These are phyloP conservation scores for Amblyraja radiata DNA, from an alignment of 2,797 vertebrate species.

Conservation along the genomic window DNA sequence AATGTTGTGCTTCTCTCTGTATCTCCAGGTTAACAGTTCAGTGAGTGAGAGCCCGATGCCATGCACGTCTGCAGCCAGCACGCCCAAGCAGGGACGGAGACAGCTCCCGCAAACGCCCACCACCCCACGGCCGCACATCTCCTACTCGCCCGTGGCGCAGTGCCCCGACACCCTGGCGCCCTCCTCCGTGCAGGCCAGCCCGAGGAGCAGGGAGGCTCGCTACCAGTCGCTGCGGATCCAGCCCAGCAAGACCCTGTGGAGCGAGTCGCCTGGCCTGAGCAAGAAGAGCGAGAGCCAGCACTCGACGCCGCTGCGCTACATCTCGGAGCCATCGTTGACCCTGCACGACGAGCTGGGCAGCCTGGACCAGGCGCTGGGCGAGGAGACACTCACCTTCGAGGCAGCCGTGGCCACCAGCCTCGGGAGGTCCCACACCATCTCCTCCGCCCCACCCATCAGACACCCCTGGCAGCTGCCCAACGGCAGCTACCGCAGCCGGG, in stretches of 20 bases:
- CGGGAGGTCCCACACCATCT: constrained; percentile 82
- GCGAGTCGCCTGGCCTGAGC: constrained; percentile 58
- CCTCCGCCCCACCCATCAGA: constrained; percentile 81
- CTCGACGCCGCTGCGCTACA: constrained; percentile 84
- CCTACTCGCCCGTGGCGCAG: constrained; percentile 81
- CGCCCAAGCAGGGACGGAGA: constrained; percentile 75
- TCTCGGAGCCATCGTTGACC: constrained; percentile 90
- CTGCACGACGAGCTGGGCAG: constrained; percentile 73
- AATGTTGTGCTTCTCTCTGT: too few relatives aligned
- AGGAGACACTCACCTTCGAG: constrained; percentile 90
- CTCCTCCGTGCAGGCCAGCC: constrained; percentile 56
- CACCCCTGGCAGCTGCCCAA: constrained; percentile 97
- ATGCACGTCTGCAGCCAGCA: constrained; percentile 74
- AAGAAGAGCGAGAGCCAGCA: constrained; percentile 59
- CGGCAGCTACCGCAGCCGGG: constrained; percentile 80
- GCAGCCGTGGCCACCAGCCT: constrained; percentile 83
- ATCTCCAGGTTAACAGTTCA: constrained; percentile 66
- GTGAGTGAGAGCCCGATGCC: constrained; percentile 73
- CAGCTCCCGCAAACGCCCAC: constrained; percentile 90
- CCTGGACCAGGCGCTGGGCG: constrained; percentile 69
- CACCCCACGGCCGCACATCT: constrained; percentile 85
- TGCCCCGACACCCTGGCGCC: constrained; percentile 61
- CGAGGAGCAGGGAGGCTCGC: constrained; percentile 52
- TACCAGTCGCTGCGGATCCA: constrained; percentile 50
- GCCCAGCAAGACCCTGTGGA: constrained; percentile 53